Evolutionary conservation across 2,797 vertebrate genomes (phyloP).

Genomic region (Anabacerthia variegaticeps): DNA sequence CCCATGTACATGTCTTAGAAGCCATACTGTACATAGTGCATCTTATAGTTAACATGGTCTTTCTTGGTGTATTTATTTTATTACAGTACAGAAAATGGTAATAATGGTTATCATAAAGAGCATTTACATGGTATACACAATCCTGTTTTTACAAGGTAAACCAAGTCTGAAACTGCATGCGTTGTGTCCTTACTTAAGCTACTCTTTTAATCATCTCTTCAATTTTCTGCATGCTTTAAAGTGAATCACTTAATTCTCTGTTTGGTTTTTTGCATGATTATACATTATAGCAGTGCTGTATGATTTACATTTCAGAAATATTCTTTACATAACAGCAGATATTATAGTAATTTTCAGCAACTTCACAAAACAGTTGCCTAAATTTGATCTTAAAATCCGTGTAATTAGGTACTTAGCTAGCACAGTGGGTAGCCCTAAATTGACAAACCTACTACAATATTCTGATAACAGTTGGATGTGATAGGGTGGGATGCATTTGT

Average conservation of each 20-base stretch:
- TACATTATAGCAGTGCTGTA: background rate
- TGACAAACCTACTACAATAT: background rate
- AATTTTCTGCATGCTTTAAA: conserved; percentile 30
- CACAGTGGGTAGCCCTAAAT: background rate
- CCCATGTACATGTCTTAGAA: conserved; percentile 51
- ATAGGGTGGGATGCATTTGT: background rate
- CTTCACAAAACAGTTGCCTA: background rate
- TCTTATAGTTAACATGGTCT: conserved; percentile 63
- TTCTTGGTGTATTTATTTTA: conserved; percentile 82
- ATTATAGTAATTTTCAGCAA: background rate
- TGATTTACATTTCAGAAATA: background rate
- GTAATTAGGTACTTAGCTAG: background rate
- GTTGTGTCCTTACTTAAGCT: conserved; percentile 6
- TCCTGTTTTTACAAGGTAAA: conserved; percentile 93
- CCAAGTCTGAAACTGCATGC: conserved; percentile 70
- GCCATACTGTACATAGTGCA: conserved; percentile 29
- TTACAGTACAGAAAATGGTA: conserved; percentile 96
- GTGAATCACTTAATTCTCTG: background rate
- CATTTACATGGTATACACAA: conserved; percentile 89
- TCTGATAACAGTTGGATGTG: background rate
- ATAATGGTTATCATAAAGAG: conserved; percentile 98
- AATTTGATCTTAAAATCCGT: background rate
- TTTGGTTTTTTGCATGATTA: conserved; percentile 33
- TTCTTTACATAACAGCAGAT: background rate
- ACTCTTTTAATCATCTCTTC: background rate